A percentile compares a stretch with the other conserved stretches of the same genome.
Conservation (phyloP, 2,113 vertebrate species). For the Nesogale talazaci region DNA sequence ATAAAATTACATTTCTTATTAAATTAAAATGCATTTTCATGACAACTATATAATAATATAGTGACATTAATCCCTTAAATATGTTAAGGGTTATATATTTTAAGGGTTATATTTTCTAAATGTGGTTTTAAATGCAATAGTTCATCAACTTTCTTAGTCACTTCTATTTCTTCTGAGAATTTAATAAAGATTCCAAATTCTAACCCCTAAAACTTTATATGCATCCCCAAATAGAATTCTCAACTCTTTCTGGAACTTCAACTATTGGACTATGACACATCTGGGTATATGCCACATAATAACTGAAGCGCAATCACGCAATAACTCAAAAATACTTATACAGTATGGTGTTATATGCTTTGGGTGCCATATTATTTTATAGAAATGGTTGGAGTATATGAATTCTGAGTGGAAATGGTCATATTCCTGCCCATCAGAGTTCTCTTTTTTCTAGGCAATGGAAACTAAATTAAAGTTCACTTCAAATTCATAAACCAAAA, state of each 20-base stretch:
- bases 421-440: neutral
- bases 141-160: neutral
- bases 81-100: neutral
- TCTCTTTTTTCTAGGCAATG: neutral
- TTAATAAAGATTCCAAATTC: slow-evolving; percentile 29
- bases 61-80: neutral
- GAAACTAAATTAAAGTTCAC: neutral
- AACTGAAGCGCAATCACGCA: neutral
- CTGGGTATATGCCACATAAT: neutral
- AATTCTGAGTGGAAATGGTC: neutral
- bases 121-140: neutral
- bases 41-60: neutral
- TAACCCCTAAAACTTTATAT: neutral
- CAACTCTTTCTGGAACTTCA: neutral
- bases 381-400: neutral
- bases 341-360: too few species aligned
- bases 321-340: neutral
- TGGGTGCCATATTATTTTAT: neutral
- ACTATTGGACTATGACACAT: neutral
- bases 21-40: neutral
- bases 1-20: neutral
- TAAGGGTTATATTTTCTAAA: neutral
- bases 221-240: neutral
- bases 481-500: neutral
- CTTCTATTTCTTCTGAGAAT: neutral